These are phyloP conservation scores for Odontomyia ornata DNA, from an alignment of 2,888 invertebrate genomes.

Conservation along the genomic window DNA sequence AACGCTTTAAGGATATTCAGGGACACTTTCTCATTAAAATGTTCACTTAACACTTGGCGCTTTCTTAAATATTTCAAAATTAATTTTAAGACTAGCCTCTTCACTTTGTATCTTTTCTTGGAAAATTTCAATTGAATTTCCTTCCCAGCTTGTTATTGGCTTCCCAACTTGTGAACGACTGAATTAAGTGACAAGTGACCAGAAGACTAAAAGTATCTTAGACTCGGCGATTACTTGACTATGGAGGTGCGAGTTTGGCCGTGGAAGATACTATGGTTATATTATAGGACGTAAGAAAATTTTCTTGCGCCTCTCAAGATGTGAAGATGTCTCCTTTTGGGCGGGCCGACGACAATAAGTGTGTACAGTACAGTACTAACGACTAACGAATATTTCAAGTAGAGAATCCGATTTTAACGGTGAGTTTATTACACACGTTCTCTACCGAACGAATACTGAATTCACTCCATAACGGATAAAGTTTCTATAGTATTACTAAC, in stretches of 20 bases:
- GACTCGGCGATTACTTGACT: background rate
- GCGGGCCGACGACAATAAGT: slow-evolving; percentile 9
- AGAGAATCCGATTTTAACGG: background rate
- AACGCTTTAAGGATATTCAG: background rate
- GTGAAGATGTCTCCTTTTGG: background rate
- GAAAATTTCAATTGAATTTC: background rate
- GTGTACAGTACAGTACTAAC: background rate
- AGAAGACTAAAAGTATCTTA: slow-evolving; percentile 20
- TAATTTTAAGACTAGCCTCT: background rate
- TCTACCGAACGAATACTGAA: background rate
- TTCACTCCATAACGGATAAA: background rate
- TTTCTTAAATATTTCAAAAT: background rate
- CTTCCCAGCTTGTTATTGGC: background rate
- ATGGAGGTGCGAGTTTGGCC: background rate
- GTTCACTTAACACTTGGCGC: slow-evolving; percentile 16
- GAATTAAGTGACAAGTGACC: slow-evolving; percentile 18
- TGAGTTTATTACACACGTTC: background rate
- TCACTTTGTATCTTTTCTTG: background rate
- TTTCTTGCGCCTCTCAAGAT: background rate
- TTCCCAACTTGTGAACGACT: slow-evolving; percentile 25
- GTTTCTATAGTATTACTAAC: background rate
- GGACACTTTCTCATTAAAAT: background rate
- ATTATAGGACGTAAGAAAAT: background rate
- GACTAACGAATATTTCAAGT: background rate
- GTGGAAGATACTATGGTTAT: background rate